Evolutionary conservation across 1,140 invertebrate species (phyloP), one percentile per base, ranked within the genome.

Genomic region (Arion vulgaris): DNA sequence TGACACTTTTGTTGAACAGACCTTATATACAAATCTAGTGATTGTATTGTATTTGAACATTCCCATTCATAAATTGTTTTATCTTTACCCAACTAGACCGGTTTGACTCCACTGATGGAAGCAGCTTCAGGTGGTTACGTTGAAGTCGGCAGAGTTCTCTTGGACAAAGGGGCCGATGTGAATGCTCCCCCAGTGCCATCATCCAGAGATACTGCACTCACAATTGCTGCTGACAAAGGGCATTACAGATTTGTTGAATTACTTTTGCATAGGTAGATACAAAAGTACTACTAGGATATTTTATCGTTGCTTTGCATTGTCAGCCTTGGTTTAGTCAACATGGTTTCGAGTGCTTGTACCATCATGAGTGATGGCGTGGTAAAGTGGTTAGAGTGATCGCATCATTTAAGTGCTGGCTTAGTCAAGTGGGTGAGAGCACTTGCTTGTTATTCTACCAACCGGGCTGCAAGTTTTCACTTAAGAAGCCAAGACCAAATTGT

Each of bases 61-160:
- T 23, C 51, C 23, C 19, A 17, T 4, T 11, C 9, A 57, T 2
- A 23, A 57, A 57, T 57, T 57, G 23, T 23, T 57, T 23, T 9
- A 7, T 57, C 9, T 41, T 75, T 75, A 32, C 41, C 23, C 11
- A n/a, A 28, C 39, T 32, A 96, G 95, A 99, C 98, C 82, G 98
- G 98, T 13, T 93, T 99, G 38, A 99, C 98, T 13, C 98, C 98
- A 1, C 93, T 99, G 1, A 99, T 99, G 98, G 98, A 99, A 93
- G 98, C 98, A 75, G 98, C 99, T 0, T 99, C 97, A 89, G 98
- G 98, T 81, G 98, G 98, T 41, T 99, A 99, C 93, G 98, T 99
- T 17, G 98, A 99, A 91, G 99, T 99, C 49, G 98, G 98, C 0
- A 94, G 96, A 82, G 97, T 99, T 26, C 93, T 99, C 38, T 93